Evolutionary conservation across 2,888 invertebrate species (phyloP).

Genomic region (Caenorhabditis angaria): DNA sequence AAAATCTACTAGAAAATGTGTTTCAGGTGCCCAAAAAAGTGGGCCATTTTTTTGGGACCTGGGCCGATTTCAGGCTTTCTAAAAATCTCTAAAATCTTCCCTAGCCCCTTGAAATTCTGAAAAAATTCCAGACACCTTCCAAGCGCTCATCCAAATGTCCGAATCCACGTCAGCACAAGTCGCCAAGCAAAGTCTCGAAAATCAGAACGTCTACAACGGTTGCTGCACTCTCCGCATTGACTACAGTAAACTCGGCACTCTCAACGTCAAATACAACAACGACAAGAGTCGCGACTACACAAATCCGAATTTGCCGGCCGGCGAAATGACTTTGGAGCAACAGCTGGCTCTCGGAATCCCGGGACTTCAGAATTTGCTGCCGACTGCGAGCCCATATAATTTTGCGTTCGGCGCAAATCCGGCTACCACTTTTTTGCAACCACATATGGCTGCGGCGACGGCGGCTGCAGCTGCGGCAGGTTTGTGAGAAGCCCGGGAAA

Average conservation of each 20-base stretch:
- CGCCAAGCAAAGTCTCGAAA: slow-evolving; percentile 95
- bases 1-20: no score
- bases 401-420: slow-evolving; percentile 52
- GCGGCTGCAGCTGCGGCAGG: slow-evolving; percentile 22
- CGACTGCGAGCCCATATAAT: slow-evolving; percentile 48
- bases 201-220: slow-evolving; percentile 89
- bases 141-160: slow-evolving; percentile 98
- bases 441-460: slow-evolving; percentile 30
- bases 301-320: slow-evolving; percentile 94
- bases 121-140: slow-evolving; percentile 87
- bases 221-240: slow-evolving; percentile 95
- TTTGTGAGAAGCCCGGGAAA: not conserved
- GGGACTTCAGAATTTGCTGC: slow-evolving; percentile 47
- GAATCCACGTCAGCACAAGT: slow-evolving; percentile 95
- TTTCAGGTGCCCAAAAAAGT: no score
- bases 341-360: slow-evolving; percentile 55
- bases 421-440: slow-evolving; percentile 46
- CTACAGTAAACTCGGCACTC: slow-evolving; percentile 87
- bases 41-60: no score
- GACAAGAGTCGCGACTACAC: slow-evolving; percentile 99
- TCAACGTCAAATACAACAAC: slow-evolving; percentile 99
- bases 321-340: slow-evolving; percentile 78
- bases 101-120: no score
- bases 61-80: no score
- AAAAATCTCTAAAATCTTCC: no score